phyloP scores from a whole-genome alignment of 2,113 vertebrate genomes.

The Cavia aperea region DNA sequence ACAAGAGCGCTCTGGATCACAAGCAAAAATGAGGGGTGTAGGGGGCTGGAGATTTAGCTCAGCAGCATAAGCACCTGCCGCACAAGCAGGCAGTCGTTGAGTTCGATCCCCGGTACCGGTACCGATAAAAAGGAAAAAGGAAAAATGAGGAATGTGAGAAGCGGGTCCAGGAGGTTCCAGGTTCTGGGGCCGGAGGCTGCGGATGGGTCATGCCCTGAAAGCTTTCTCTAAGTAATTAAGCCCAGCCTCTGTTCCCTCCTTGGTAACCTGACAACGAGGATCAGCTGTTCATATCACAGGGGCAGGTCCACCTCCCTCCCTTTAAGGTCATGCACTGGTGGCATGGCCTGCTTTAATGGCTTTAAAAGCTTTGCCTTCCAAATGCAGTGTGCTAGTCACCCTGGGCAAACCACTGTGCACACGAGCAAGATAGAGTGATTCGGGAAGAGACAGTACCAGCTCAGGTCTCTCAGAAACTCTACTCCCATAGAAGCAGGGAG shows the following conservation, averaged over 20 bases:
- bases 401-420: fast-evolving
- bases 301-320: background rate
- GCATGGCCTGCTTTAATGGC: background rate
- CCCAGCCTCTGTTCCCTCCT: background rate
- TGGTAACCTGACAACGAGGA: fast-evolving
- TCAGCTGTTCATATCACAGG: fast-evolving
- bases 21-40: background rate
- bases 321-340: background rate
- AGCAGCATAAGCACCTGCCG: no score
- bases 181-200: background rate
- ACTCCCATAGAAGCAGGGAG: background rate
- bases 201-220: fast-evolving
- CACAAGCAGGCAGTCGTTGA: no score
- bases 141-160: background rate
- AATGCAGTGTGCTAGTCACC: fast-evolving
- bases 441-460: background rate
- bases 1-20: background rate
- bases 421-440: background rate
- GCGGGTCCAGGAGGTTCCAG: background rate
- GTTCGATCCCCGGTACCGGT: no score
- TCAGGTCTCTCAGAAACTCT: background rate
- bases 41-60: no score
- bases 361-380: conserved; percentile 29
- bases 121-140: no score
- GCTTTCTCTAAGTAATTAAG: background rate